Evolutionary conservation across 2,797 vertebrate genomes (phyloP), one percentile per base, ranked within the genome.

Genomic region (Rhadinocentrus ornatus): DNA sequence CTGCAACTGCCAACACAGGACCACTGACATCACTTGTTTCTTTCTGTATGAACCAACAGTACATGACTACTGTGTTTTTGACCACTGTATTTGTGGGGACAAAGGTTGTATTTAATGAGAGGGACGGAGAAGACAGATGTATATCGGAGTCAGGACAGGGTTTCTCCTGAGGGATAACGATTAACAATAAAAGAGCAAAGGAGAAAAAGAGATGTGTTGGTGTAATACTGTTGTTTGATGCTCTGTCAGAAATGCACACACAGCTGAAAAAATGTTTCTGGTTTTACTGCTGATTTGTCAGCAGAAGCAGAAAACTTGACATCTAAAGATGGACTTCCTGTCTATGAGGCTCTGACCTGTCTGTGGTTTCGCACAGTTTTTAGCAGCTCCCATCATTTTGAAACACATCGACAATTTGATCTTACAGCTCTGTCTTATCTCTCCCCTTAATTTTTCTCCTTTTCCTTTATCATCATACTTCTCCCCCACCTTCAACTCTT

Each of bases 31-130:
- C 78, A 73, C 79, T 66, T 71, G 69, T 83, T 84, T 90, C 86
- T 93, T 89, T 92, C 81, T 92, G 91, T 93, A 86, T 87, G 89
- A 93, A 86, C 85, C 85, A 75, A 91, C 83, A 81, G 89, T 89
- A 91, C 88, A 88, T 86, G 77, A 91, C 89, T 89, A 90, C 91
- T 92, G 91, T 94, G 91, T 94, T 93, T 92, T 86, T 90, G 88
- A 91, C 80, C 89, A 86, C 91, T 94, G 90, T 94, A 85, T 92
- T 91, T 92, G 92, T 94, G 86, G 81, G 69, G 86, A 76, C 55
- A 69, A 81, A 82, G 67, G 85, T 73, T 90, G 81, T 89, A 86
- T 88, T 85, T 90, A 86, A 82, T 59, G 32, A 65, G 52, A 62
- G 66, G 39, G 73, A 65, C 15, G 63, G 75, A 81, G 78, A 81